Evolutionary conservation across 1,140 invertebrate genomes (phyloP).

Genomic region (Cydia strobilella): DNA sequence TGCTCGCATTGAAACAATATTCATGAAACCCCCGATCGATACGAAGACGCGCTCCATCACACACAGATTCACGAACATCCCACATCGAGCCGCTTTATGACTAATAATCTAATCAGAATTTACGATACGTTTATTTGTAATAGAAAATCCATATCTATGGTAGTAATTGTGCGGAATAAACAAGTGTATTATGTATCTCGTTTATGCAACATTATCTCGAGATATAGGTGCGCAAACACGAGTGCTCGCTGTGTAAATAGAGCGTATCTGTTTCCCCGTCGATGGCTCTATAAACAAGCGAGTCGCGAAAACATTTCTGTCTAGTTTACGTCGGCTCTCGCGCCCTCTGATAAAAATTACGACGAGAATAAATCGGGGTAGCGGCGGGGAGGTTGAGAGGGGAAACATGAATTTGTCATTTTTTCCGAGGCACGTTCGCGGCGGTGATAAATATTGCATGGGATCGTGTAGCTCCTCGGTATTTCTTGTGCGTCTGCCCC

Average conservation of each 20-base stretch:
- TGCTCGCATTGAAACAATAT: constrained; percentile 69
- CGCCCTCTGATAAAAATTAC: constrained; percentile 75
- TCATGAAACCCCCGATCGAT: constrained; percentile 63
- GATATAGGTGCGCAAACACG: constrained; percentile 66
- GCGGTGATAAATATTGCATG: constrained; percentile 77
- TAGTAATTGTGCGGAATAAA: constrained; percentile 53
- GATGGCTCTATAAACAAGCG: constrained; percentile 77
- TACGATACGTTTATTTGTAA: constrained; percentile 44
- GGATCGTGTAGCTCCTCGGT: constrained; percentile 55
- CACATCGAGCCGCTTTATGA: constrained; percentile 43
- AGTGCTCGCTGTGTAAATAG: constrained; percentile 64
- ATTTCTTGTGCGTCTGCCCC: constrained; percentile 56
- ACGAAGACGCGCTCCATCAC: constrained; percentile 54
- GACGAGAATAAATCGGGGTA: constrained; percentile 67
- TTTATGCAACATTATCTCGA: constrained; percentile 73
- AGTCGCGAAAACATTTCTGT: constrained; percentile 73
- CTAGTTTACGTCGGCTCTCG: constrained; percentile 66
- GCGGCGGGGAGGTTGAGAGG: constrained; percentile 42
- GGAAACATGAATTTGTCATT: constrained; percentile 78
- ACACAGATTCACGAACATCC: constrained; percentile 56
- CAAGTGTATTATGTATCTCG: constrained; percentile 61
- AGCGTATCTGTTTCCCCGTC: constrained; percentile 71
- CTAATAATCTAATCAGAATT: constrained; percentile 30
- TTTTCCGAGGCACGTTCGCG: constrained; percentile 75
- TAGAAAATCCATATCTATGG: constrained; percentile 54